Percentiles rank a stretch among this genome's conserved stretches.
Conservation (phyloP, 1,140 invertebrate genomes). For the Whitmania pigra region DNA sequence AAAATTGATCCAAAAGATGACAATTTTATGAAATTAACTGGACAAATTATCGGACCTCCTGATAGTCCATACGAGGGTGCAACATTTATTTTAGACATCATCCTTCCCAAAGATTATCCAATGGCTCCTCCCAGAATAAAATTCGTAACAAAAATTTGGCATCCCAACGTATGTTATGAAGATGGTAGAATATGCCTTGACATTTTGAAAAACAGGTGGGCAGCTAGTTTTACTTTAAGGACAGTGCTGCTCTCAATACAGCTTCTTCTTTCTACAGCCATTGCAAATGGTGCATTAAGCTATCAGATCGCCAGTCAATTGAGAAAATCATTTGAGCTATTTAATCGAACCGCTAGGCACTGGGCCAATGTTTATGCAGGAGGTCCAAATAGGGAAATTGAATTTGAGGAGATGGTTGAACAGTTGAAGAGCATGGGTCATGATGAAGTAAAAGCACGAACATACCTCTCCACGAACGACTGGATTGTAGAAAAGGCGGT, state of each 20-base stretch:
- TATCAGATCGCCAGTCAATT: constrained; percentile 87
- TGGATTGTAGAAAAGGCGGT: too few species aligned
- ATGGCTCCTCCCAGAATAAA: constrained; percentile 89
- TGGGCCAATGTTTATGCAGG: constrained; percentile 88
- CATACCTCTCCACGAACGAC: too few species aligned
- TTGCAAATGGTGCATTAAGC: constrained; percentile 79
- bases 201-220: constrained; percentile 99
- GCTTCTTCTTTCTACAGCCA: constrained; percentile 74
- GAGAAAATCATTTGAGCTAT: constrained; percentile 73
- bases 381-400: constrained; percentile 27
- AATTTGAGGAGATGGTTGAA: too few species aligned
- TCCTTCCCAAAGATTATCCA: constrained; percentile 95
- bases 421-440: too few species aligned
- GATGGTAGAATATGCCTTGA: constrained; percentile 97
- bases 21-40: constrained; percentile 74
- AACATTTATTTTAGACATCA: constrained; percentile 82
- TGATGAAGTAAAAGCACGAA: too few species aligned
- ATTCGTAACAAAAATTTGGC: constrained; percentile 97
- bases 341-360: constrained; percentile 73
- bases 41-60: constrained; percentile 62
- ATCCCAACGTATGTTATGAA: constrained; percentile 97
- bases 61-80: constrained; percentile 95
- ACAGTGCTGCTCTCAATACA: constrained; percentile 86
- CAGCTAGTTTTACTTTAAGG: constrained; percentile 91
- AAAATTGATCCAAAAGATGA: constrained; percentile 84